Base-by-base conservation (phyloP, 2,888 invertebrate genomes). In the Volucella zonaria region DNA sequence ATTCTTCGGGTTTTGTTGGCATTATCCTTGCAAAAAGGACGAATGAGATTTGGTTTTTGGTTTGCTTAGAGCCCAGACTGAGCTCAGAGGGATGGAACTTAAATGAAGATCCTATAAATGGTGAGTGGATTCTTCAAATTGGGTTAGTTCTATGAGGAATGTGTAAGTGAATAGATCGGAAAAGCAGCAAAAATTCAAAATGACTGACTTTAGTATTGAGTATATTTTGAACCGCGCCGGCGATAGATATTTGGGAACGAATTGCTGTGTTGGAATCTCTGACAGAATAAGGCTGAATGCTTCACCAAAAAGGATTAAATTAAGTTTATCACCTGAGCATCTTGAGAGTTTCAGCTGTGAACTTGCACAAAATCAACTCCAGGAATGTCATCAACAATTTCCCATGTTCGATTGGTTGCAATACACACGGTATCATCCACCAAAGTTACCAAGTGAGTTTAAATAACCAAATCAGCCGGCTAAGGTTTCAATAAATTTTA, bases 341-440 rank as follows among this genome's bases (percentile, higher is more conserved):
- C 79, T 62, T 56, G 66, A 79, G 3, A 38, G 10, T 1, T 47
- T 56, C 8, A 15, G 77, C 49, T 81, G 43, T 58, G 80, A 81
- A 1, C 31, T 54, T 11, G 43, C 66, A 31, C 80, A 78, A 11
- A 31, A n/a, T 58, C 82, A 85, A 38, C 23, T 83, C 4, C 70
- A 73, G 11, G 64, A 83, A 51, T 77, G 86, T 8, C 88, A 89
- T 11, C 88, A 88, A 15, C 87, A 88, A 23, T 66, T 89, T 23
- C 89, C 89, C 40, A 89, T 91, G 82, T 92, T 91, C 87, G 92
- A 94, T 78, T 95, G 95, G 95, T 91, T 95, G 42, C 93, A 94
- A 67, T 95, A 95, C 88, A 95, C 95, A 0, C 92, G 95, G 82
- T 95, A 95, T 89, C 93, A 93, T 89, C 95, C 95, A 15, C 95